Evolutionary conservation across 1,140 invertebrate species (phyloP).

Genomic region (Dinoponera quadriceps): DNA sequence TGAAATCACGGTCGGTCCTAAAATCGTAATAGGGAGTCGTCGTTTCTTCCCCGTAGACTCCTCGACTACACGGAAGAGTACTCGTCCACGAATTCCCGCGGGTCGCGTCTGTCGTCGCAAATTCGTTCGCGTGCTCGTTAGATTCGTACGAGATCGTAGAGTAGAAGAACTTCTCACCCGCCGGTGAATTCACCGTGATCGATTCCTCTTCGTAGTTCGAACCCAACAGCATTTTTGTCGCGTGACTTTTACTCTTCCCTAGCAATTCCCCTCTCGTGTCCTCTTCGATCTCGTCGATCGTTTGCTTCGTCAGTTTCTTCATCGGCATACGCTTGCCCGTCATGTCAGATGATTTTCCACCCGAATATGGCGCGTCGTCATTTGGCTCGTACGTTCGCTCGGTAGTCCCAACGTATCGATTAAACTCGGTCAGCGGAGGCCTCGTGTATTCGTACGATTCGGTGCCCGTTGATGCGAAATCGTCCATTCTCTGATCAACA

Average conservation of each 20-base stretch:
- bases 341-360: not conserved
- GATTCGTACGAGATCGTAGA: not conserved
- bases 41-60: not conserved
- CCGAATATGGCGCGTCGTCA: not conserved
- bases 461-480: constrained; percentile 12
- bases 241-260: constrained; percentile 33
- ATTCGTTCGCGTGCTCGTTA: not conserved
- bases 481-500: not conserved
- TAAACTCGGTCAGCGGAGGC: not conserved
- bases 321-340: not conserved
- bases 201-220: not conserved
- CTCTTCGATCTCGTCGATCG: not conserved
- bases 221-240: not conserved
- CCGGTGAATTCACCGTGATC: not conserved
- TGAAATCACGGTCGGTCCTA: not conserved
- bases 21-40: not conserved
- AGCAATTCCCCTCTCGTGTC: not conserved
- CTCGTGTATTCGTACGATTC: not conserved
- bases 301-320: constrained; percentile 1
- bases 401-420: not conserved
- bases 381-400: not conserved
- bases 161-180: not conserved
- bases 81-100: not conserved
- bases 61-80: not conserved
- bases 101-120: not conserved